Base-by-base conservation (phyloP, 2,797 vertebrate genomes). In the Pempheris klunzingeri region DNA sequence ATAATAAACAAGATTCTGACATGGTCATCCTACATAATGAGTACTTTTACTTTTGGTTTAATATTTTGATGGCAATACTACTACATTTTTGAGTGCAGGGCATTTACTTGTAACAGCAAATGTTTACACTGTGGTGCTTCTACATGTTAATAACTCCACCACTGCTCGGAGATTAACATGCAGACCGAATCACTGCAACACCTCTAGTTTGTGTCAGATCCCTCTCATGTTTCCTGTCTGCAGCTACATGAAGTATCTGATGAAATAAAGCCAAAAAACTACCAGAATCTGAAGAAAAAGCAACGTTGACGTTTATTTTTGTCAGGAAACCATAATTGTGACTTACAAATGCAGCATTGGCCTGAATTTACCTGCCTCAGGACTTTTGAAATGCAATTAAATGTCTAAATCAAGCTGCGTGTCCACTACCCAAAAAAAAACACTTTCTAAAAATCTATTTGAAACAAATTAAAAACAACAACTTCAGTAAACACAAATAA, bases 301-400 rank as follows among this genome's bases (percentile, higher is more conserved):
- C 30, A 81, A 65, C 34, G 54, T 18, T 47, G 22, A 57, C 39
- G 57, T 79, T 83, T 74, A 71, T 64, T 32, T 57, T 64, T 38
- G 34, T 53, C 38, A 78, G 55, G 30, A 58, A 72, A 54, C 20
- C 38, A 68, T 5, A 24, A 43, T 0, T 46, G 32, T 24, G 17
- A 55, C 14, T 38, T 30, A 52, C 11, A 22, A 65, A 49, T 8
- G 3, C 64, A 75, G 47, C 72, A 49, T 20, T 3, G 4, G 46
- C 53, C 20, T 57, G 43, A 50, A 57, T 74, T 13, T 46, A 5
- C 18, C n/a, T 12, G 22, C 38, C 13, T 9, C 17, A 59, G 4
- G n/a, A 54, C 46, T 50, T 71, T 28, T 39, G 36, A 63, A 68
- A 73, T 49, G 18, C 22, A 58, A 43, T 36, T 20, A 53, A 7